These are phyloP conservation scores for Brachionus manjavacas DNA, from an alignment of 1,140 invertebrate species.

Conservation along the genomic window DNA sequence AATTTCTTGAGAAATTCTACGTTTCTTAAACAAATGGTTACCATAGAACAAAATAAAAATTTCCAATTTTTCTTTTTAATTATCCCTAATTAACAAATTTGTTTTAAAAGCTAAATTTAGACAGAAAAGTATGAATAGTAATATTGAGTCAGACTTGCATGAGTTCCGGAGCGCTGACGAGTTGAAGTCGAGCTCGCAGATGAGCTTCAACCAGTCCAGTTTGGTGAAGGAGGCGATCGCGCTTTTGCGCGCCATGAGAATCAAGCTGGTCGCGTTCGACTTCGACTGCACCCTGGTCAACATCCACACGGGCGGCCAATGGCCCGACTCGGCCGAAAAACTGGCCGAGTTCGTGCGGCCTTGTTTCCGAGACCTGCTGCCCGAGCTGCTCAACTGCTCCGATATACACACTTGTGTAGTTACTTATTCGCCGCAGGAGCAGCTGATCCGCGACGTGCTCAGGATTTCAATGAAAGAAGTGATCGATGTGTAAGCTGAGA, in stretches of 20 bases:
- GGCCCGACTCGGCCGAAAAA: constrained; percentile 50
- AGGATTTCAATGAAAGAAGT: constrained; percentile 6
- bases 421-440: constrained; percentile 51
- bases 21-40: constrained; percentile 8
- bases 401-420: constrained; percentile 52
- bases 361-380: constrained; percentile 51
- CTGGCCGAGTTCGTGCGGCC: constrained; percentile 50
- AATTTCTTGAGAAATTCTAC: not conserved
- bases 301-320: constrained; percentile 53
- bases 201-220: not conserved
- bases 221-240: not conserved
- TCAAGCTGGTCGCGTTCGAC: constrained; percentile 53
- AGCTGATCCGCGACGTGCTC: constrained; percentile 52
- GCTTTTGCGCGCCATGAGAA: constrained; percentile 42
- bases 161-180: not conserved
- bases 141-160: not conserved
- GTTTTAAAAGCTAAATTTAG: not conserved
- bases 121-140: not conserved
- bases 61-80: not conserved
- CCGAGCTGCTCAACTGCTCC: constrained; percentile 45
- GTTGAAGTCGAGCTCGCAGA: not conserved
- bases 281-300: constrained; percentile 54
- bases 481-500: not conserved
- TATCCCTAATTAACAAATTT: not conserved
- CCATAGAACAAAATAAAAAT: not conserved